A percentile compares a stretch with the other conserved stretches of the same genome.
Evolutionary conservation across 2,113 vertebrate genomes (phyloP).

Genomic region (Dicerorhinus sumatrensis): DNA sequence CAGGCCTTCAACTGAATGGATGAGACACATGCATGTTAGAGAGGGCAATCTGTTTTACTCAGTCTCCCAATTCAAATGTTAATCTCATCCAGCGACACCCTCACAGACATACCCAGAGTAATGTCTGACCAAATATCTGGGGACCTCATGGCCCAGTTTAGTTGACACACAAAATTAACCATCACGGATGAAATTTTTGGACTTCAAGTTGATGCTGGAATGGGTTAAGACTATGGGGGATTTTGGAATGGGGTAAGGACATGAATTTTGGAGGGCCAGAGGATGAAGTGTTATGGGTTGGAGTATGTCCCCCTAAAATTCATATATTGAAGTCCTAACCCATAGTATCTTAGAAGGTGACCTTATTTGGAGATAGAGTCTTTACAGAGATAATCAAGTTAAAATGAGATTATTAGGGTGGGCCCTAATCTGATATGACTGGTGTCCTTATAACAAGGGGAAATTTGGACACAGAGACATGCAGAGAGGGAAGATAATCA

Average conservation of each 20-base stretch:
- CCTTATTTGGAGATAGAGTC: neutral
- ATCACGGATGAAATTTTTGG: slow-evolving; percentile 2
- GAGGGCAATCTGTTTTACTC: neutral
- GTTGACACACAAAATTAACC: neutral
- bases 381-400: slow-evolving; percentile 8
- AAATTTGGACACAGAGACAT: neutral
- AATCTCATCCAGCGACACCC: neutral
- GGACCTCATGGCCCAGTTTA: neutral
- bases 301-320: neutral
- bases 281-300: neutral
- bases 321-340: neutral
- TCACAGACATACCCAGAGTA: neutral
- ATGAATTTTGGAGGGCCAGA: neutral
- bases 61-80: neutral
- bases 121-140: neutral
- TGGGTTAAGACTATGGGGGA: neutral
- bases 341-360: neutral
- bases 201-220: neutral
- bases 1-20: neutral
- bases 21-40: neutral
- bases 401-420: neutral
- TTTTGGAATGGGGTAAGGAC: neutral
- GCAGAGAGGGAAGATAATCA: neutral
- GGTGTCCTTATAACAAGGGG: neutral
- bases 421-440: neutral